Evolutionary conservation across 2,113 vertebrate genomes (phyloP), one percentile per base, ranked within the genome.

Genomic region (Aplodontia rufa): DNA sequence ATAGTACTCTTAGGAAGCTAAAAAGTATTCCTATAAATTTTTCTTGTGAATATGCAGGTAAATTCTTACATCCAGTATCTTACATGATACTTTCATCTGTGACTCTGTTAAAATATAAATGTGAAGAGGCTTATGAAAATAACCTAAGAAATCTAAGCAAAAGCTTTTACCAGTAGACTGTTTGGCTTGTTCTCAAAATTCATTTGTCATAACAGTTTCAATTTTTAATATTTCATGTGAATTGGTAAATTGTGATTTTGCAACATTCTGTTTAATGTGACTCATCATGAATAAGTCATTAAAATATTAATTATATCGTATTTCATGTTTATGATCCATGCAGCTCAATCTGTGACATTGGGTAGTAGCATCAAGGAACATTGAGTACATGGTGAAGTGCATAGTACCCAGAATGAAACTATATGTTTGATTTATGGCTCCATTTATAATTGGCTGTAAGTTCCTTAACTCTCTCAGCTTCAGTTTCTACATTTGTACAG

Each of bases 71-170:
- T 45, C 42, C 11, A 37, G 13, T 42, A 42, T n/a, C n/a, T n/a
- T n/a, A 12, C 22, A n/a, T 45, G 37, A 62, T 28, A 30, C 0
- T n/a, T n/a, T 69, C 49, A 74, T 40, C 35, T 20, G 1, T 8
- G 62, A 45, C 87, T 69, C 19, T 76, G 17, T 72, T 84, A 40
- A 80, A 47, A 28, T 82, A 28, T 20, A 68, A 53, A 7, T 69
- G 35, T 74, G 45, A 81, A 75, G 35, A 79, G 28, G 24, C 11
- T 94, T 82, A 55, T 45, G 37, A 51, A 40, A 93, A 12, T 69
- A 86, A 51, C 19, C 7, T 9, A 66, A 32, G 51, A 79, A 87
- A 42, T 45, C 35, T 85, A 35, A 60, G 6, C 68, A 19, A 71
- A 90, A 86, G 32, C 19, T 4, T 83, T 82, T 40, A 66, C 2